Base-by-base conservation (phyloP, 2,888 invertebrate species). In the Mystacides longicornis region DNA sequence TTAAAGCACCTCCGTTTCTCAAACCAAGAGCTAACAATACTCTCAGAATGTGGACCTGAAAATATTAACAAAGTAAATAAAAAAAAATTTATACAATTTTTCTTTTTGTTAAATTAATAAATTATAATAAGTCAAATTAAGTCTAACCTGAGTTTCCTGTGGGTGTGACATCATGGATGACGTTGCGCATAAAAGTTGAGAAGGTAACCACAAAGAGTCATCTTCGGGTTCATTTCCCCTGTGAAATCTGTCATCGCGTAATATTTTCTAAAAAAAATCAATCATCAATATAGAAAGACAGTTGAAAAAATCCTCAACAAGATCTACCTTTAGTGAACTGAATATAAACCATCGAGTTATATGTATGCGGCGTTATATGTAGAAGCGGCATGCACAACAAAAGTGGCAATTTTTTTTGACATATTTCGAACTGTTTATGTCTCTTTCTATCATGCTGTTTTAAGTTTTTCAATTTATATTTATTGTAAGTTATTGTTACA, bases 141-240 rank as follows among this genome's bases (percentile, higher is more conserved):
- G 11, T 11, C 16, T 27, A 65, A 92, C 93, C 71, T 95, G 93
- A 1, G 90, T 88, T 63, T 96, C 94, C 65, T 94, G 93, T 54
- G 89, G 75, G 66, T 91, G 84, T 62, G 85, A 81, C 65, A 86
- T 81, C 66, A 90, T 85, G 0, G 87, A 86, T 20, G 88, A 84
- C 52, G 95, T 89, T 1, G 93, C 86, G 62, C 89, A 85, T 33
- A 96, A 77, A 55, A 96, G 79, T 71, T 96, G 96, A 2, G 93
- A 89, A 3, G 95, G 93, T 67, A 95, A 78, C 93, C 94, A 94
- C 47, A 91, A 77, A 1, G 92, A 92, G 72, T 94, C 93, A 68
- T 92, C 90, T 72, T 94, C 93, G 1, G 90, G 89, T 68, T 94
- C 94, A 62, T 89, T 83, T 21, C 90, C 89, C 18, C 92, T 85